Evolutionary conservation across 2,113 vertebrate species (phyloP).

Genomic region (Plecturocebus donacophilus): DNA sequence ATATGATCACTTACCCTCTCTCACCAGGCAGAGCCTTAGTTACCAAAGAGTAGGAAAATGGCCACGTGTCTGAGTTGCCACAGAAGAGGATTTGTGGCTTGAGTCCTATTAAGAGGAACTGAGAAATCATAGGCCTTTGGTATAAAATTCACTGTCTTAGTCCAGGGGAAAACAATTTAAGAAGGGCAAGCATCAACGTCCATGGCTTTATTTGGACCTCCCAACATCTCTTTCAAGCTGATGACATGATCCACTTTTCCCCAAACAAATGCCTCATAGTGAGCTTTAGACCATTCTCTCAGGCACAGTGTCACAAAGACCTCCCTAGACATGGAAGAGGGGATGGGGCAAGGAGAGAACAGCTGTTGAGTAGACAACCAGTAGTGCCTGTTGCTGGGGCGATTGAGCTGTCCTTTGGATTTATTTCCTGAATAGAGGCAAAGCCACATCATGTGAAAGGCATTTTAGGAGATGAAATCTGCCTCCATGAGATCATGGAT

Average conservation of each 20-base stretch:
- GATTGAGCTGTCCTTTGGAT: not conserved
- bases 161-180: not conserved
- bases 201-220: not conserved
- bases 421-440: not conserved
- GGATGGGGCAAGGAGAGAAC: not conserved
- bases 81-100: not conserved
- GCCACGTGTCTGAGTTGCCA: not conserved
- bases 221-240: not conserved
- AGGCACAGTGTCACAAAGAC: not conserved
- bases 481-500: conserved; percentile 46
- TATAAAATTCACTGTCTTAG: not conserved
- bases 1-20: not conserved
- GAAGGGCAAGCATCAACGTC: not conserved
- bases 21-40: not conserved
- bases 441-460: conserved; percentile 35
- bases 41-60: not conserved
- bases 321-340: not conserved
- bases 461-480: not conserved
- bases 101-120: not conserved
- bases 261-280: not conserved
- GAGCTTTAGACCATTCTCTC: not conserved
- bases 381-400: not conserved
- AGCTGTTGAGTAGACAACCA: not conserved
- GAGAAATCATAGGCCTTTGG: not conserved
- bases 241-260: not conserved